Evolutionary conservation across 1,140 invertebrate genomes (phyloP).

Genomic region (Eciton burchellii): DNA sequence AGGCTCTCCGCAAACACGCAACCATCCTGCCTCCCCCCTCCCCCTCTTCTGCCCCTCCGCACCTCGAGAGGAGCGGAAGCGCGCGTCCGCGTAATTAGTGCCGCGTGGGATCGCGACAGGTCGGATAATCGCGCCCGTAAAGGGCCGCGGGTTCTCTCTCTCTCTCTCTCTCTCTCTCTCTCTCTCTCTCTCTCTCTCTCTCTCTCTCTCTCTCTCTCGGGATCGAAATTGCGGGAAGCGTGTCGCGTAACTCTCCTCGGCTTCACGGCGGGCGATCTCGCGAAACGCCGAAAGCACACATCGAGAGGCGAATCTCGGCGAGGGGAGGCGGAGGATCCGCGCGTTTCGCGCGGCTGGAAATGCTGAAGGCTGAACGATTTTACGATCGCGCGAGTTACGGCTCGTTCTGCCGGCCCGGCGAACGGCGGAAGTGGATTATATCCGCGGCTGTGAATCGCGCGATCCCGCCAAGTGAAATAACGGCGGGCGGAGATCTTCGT

Average conservation of each 20-base stretch:
- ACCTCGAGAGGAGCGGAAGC: too few species aligned
- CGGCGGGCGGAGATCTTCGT: slow-evolving; percentile 9
- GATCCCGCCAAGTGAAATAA: slow-evolving; percentile 24
- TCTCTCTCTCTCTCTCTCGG: too few species aligned
- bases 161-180: too few species aligned
- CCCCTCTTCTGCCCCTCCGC: too few species aligned
- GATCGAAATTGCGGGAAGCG: too few species aligned
- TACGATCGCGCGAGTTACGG: not conserved
- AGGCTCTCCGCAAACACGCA: slow-evolving; percentile 43
- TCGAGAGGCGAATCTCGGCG: not conserved
- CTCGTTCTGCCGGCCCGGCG: not conserved
- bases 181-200: too few species aligned
- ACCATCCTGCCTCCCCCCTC: not conserved
- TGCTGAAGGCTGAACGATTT: not conserved
- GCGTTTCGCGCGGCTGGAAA: not conserved
- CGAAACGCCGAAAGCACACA: not conserved
- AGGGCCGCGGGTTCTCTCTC: too few species aligned
- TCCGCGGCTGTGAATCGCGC: slow-evolving; percentile 2
- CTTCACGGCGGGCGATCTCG: too few species aligned
- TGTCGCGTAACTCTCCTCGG: too few species aligned
- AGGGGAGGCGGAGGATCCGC: too few species aligned
- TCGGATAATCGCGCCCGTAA: slow-evolving; percentile 44
- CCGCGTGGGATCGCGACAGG: slow-evolving; percentile 33
- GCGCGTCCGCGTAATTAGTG: slow-evolving; percentile 50
- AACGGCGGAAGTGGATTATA: slow-evolving; percentile 9